Percentiles rank a stretch among this genome's conserved stretches.
phyloP scores from a whole-genome alignment of 2,113 vertebrate genomes.

The Odontesthes bonariensis region DNA sequence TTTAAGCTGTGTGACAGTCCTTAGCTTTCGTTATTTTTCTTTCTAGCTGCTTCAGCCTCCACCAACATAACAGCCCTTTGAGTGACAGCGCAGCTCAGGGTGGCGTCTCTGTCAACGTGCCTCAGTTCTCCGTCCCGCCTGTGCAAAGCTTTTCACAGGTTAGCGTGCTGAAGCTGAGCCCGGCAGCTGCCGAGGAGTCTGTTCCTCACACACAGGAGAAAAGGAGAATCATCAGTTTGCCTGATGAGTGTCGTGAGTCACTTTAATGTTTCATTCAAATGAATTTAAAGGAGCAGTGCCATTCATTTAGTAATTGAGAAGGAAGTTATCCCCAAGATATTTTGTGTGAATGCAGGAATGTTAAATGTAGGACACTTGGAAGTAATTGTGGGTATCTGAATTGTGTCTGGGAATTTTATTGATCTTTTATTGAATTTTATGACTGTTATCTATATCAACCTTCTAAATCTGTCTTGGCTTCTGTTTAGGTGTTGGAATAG shows the following conservation, averaged over 20 bases:
- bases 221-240: constrained; percentile 53
- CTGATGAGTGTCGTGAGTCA: constrained; percentile 69
- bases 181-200: not conserved
- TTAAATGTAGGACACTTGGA: not conserved
- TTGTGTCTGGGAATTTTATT: not conserved
- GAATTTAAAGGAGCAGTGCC: too few species aligned
- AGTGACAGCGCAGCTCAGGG: not conserved
- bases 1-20: not conserved
- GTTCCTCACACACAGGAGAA: constrained; percentile 18
- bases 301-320: not conserved
- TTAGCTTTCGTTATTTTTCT: not conserved
- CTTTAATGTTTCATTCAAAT: not conserved
- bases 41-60: constrained; percentile 9
- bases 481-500: too few species aligned
- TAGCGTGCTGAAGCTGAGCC: constrained; percentile 38
- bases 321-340: not conserved
- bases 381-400: not conserved
- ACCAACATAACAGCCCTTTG: not conserved
- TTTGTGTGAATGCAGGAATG: not conserved
- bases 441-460: not conserved
- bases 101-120: constrained; percentile 59
- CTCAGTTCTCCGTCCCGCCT: constrained; percentile 52
- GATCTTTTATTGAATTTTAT: not conserved
- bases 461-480: not conserved
- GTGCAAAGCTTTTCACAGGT: constrained; percentile 49